Conservation (phyloP, 2,113 vertebrate genomes). For the Tympanuchus pallidicinctus region DNA sequence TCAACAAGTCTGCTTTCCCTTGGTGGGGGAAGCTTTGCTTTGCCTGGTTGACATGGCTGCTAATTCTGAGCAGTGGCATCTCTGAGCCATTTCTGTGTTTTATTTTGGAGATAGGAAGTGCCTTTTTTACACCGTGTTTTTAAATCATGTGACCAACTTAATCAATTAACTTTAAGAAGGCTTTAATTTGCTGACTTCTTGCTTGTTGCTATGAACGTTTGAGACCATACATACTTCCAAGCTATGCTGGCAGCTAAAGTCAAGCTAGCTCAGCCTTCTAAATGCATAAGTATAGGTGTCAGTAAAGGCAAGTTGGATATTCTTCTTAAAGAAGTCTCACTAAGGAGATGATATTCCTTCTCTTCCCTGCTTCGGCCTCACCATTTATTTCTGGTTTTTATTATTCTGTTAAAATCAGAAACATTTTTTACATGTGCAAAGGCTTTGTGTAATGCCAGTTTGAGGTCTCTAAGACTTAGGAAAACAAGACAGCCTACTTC, state of each 20-base stretch:
- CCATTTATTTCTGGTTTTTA: background rate
- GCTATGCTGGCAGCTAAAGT: background rate
- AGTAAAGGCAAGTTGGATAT: background rate
- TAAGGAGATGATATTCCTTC: background rate
- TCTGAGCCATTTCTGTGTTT: background rate
- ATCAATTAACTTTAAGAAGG: background rate
- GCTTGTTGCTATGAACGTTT: background rate
- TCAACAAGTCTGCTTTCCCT: background rate
- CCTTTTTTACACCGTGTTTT: background rate
- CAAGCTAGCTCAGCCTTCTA: background rate
- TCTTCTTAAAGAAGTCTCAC: background rate
- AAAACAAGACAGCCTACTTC: background rate
- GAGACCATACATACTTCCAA: background rate
- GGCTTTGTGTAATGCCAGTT: background rate
- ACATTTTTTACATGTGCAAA: background rate
- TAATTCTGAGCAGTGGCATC: background rate
- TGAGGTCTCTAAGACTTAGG: background rate
- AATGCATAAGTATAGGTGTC: background rate
- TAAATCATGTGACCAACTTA: background rate
- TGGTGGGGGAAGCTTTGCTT: background rate
- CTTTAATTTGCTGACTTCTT: background rate
- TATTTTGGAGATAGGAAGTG: background rate
- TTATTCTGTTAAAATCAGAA: background rate
- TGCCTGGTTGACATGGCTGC: background rate
- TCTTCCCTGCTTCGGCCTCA: background rate